Conservation (phyloP, 2,113 vertebrate species). For the Oryzias celebensis region DNA sequence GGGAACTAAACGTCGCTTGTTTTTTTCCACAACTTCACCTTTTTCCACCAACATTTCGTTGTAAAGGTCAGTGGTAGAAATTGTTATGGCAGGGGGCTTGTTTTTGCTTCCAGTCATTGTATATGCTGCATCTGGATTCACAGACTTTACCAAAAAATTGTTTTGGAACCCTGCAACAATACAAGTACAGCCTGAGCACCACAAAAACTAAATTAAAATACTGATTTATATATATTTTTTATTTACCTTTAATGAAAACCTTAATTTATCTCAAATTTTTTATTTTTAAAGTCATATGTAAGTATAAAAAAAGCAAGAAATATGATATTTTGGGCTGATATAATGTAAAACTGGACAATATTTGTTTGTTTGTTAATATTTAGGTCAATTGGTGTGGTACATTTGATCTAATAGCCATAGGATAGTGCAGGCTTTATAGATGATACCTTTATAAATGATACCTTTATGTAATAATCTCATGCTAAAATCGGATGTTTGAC, state of each 20-base stretch:
- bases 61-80: neutral
- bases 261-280: too few species aligned
- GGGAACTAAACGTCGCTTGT: constrained; percentile 15
- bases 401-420: too few species aligned
- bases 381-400: too few species aligned
- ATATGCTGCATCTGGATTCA: constrained; percentile 65
- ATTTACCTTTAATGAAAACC: too few species aligned
- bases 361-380: too few species aligned
- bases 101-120: constrained; percentile 24
- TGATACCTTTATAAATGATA: too few species aligned
- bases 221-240: too few species aligned
- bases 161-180: constrained; percentile 67
- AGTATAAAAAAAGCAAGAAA: too few species aligned
- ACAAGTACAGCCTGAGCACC: neutral
- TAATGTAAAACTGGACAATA: neutral
- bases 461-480: neutral
- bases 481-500: neutral
- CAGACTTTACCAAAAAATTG: constrained; percentile 69
- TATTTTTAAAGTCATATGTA: too few species aligned
- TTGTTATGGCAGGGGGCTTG: constrained; percentile 8
- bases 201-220: neutral
- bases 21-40: constrained; percentile 27
- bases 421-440: too few species aligned
- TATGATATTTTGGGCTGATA: neutral
- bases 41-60: constrained; percentile 29